A percentile compares a stretch with the other conserved stretches of the same genome.
Evolutionary conservation across 2,113 vertebrate genomes (phyloP).

Genomic region (Rhizomys pruinosus): DNA sequence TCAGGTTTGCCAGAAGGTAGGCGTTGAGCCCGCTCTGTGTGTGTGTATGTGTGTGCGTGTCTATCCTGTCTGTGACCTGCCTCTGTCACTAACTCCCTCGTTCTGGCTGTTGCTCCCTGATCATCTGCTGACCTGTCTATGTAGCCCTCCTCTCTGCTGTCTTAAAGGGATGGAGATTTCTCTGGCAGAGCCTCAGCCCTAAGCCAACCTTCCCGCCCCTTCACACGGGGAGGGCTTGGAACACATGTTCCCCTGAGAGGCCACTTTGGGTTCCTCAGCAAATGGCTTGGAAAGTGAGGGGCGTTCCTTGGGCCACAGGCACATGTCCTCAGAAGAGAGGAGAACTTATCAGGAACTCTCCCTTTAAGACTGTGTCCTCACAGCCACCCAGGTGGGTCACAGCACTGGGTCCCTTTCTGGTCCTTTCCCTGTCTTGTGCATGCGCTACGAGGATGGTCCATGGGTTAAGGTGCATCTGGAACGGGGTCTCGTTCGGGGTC

Average conservation of each 20-base stretch:
- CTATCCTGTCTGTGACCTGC: constrained; percentile 68
- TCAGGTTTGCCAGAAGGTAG: constrained; percentile 96
- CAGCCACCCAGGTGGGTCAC: constrained; percentile 27
- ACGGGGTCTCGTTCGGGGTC: constrained; percentile 17
- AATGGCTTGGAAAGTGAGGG: constrained; percentile 2
- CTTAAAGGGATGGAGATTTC: constrained; percentile 80
- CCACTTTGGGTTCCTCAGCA: not conserved
- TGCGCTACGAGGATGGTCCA: constrained; percentile 65
- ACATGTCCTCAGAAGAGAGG: not conserved
- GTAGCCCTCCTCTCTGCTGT: constrained; percentile 66
- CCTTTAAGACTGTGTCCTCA: constrained; percentile 79
- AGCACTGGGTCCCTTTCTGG: constrained; percentile 2
- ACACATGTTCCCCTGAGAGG: not conserved
- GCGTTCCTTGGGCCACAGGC: not conserved
- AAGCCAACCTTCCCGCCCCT: not conserved
- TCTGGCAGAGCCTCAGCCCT: not conserved
- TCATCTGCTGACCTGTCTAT: constrained; percentile 63
- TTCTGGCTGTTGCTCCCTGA: constrained; percentile 58
- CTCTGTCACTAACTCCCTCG: constrained; percentile 69
- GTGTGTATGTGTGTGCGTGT: constrained; percentile 64
- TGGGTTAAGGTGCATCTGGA: constrained; percentile 2
- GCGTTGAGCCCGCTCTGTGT: constrained; percentile 87
- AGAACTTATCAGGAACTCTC: constrained; percentile 69
- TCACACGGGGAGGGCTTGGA: not conserved
- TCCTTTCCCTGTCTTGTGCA: constrained; percentile 69